These are phyloP conservation scores for Umimayanthus kanabou DNA, from an alignment of 92 coral and sea anemone species.

Conservation along the genomic window DNA sequence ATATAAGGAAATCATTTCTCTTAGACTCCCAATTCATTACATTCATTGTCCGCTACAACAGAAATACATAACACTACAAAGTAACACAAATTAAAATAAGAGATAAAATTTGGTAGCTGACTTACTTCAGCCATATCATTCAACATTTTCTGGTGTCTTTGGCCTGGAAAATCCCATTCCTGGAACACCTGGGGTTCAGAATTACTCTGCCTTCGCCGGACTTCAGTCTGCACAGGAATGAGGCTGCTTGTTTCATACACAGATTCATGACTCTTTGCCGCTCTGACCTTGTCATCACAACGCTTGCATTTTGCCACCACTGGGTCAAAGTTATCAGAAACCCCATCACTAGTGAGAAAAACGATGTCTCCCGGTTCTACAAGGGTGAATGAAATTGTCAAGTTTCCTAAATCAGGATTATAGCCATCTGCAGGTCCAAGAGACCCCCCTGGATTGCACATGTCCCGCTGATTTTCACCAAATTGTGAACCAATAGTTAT, in stretches of 20 bases:
- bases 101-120: neutral
- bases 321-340: constrained; percentile 97
- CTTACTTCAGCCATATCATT: constrained; percentile 75
- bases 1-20: no score
- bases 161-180: constrained; percentile 53
- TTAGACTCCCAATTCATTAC: no score
- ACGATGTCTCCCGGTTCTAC: constrained; percentile 90
- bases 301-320: constrained; percentile 77
- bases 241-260: constrained; percentile 3
- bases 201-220: constrained; percentile 18
- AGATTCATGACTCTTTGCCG: constrained; percentile 64
- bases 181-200: constrained; percentile 31
- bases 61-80: neutral
- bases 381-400: constrained; percentile 84
- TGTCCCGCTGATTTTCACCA: constrained; percentile 75
- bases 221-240: neutral
- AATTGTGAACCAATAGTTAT: constrained; percentile 94
- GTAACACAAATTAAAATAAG: neutral
- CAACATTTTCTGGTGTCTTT: constrained; percentile 65
- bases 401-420: constrained; percentile 91
- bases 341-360: constrained; percentile 96
- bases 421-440: constrained; percentile 94
- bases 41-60: no score
- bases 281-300: constrained; percentile 51
- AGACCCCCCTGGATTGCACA: constrained; percentile 98